Conservation (phyloP, 30 jellyfish, hydroid and myxozoan genomes). For the Catostylus mosaicus region DNA sequence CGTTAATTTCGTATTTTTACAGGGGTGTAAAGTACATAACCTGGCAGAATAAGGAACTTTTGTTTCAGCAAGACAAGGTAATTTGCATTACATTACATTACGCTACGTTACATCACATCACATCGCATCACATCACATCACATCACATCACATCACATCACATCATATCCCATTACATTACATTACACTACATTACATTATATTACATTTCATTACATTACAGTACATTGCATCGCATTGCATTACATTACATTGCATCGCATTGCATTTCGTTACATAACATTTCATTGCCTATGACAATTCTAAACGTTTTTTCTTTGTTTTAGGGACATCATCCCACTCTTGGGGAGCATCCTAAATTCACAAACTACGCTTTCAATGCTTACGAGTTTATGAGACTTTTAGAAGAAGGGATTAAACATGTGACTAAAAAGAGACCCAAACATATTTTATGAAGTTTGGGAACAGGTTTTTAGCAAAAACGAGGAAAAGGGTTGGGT, state of each 20-base stretch:
- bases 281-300: not conserved
- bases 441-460: too few species aligned
- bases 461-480: too few species aligned
- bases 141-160: not conserved
- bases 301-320: not conserved
- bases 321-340: slow-evolving; percentile 90
- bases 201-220: too few species aligned
- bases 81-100: too few species aligned
- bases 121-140: too few species aligned
- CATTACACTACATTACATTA: too few species aligned
- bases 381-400: slow-evolving; percentile 81
- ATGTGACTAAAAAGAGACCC: slow-evolving; percentile 46
- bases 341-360: slow-evolving; percentile 84
- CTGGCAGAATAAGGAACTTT: slow-evolving; percentile 70
- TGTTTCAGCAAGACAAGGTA: slow-evolving; percentile 89
- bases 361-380: slow-evolving; percentile 80
- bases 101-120: not conserved
- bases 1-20: too few species aligned
- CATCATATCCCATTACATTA: not conserved
- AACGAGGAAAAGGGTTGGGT: too few species aligned
- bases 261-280: too few species aligned
- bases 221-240: too few species aligned
- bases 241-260: too few species aligned
- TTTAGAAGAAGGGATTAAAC: slow-evolving; percentile 44
- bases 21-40: slow-evolving; percentile 83